Conservation (phyloP, 2,113 vertebrate genomes). For the Acanthisitta chloris region DNA sequence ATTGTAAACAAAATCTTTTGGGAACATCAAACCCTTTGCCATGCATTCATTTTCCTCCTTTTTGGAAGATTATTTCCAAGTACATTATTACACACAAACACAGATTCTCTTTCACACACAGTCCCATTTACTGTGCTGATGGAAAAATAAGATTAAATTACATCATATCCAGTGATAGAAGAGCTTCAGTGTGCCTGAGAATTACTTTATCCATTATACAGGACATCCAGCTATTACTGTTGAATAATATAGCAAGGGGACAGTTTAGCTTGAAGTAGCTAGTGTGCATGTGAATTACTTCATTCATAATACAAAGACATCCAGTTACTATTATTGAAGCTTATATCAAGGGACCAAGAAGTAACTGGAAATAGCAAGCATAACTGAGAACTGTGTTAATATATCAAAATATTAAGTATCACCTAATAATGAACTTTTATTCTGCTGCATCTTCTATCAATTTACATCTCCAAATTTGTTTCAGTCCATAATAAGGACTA, state of each 20-base stretch:
- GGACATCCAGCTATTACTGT: not conserved
- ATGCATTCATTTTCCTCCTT: not conserved
- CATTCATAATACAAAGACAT: not conserved
- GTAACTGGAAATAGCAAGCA: not conserved
- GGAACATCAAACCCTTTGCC: not conserved
- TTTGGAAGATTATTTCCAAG: conserved; percentile 24
- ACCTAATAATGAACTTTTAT: not conserved
- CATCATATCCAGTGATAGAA: not conserved
- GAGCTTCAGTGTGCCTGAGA: not conserved
- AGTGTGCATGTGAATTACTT: not conserved
- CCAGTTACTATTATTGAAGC: not conserved
- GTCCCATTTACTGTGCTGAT: not conserved
- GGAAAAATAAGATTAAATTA: conserved; percentile 32
- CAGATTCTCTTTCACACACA: not conserved
- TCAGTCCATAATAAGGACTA: not conserved
- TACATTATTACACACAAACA: not conserved
- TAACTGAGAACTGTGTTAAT: not conserved
- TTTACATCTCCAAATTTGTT: not conserved
- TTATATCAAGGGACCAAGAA: not conserved
- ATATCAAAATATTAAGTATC: not conserved
- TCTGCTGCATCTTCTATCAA: not conserved
- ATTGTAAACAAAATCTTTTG: not conserved
- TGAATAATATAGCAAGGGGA: not conserved
- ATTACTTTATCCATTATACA: not conserved
- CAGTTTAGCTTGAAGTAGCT: not conserved